Percentiles rank a stretch among this genome's conserved stretches.
Evolutionary conservation across 2,113 vertebrate genomes (phyloP).

Genomic region (Clarias gariepinus): DNA sequence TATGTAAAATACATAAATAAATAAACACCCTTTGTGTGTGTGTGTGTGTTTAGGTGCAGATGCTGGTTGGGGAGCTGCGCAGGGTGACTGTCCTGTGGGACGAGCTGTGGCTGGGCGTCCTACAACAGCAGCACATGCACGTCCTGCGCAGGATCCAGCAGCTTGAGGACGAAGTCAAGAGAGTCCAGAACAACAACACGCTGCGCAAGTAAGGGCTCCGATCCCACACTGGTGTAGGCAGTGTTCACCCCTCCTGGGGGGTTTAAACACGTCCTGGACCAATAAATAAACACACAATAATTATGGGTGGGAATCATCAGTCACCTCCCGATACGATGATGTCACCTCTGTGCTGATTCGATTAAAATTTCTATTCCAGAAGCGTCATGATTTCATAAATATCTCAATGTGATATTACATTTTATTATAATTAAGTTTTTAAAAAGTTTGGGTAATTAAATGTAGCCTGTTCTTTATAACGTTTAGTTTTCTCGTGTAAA

Average conservation of each 20-base stretch:
- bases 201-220: constrained; percentile 84
- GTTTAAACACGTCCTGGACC: background rate
- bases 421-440: too few relatives aligned
- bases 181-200: constrained; percentile 95
- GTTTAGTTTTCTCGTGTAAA: too few relatives aligned
- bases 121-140: constrained; percentile 97
- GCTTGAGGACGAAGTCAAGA: constrained; percentile 95
- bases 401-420: too few relatives aligned
- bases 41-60: constrained; percentile 81
- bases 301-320: too few relatives aligned
- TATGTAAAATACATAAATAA: background rate
- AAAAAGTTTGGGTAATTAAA: too few relatives aligned
- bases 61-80: constrained; percentile 93
- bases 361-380: too few relatives aligned
- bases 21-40: background rate
- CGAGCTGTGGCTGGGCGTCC: constrained; percentile 93
- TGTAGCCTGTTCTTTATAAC: too few relatives aligned
- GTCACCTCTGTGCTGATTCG: too few relatives aligned
- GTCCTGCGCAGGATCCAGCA: constrained; percentile 92
- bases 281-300: too few relatives aligned
- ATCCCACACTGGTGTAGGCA: background rate
- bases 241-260: background rate
- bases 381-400: too few relatives aligned
- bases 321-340: too few relatives aligned
- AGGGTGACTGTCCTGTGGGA: constrained; percentile 98